Conservation (phyloP, 2,113 vertebrate genomes). For the Microtus montanus region DNA sequence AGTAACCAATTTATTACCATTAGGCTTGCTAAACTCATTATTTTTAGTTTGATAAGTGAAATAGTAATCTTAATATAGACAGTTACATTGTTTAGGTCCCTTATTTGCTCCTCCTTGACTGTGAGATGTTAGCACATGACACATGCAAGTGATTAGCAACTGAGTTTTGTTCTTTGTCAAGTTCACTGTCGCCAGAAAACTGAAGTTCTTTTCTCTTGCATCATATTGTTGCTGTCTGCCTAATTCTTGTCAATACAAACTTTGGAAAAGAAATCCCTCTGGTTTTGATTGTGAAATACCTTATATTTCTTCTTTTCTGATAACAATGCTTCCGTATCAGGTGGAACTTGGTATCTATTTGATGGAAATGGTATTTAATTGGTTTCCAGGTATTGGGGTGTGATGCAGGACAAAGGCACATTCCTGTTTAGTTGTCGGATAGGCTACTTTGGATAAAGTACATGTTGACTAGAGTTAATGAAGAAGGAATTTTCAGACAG, state of each 20-base stretch:
- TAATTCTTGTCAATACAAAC: neutral
- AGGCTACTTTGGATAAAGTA: neutral
- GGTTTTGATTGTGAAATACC: neutral
- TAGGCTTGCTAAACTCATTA: neutral
- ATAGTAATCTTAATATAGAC: neutral
- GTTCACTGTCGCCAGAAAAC: neutral
- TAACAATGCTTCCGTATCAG: neutral
- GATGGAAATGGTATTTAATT: neutral
- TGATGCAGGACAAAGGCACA: slow-evolving; percentile 16
- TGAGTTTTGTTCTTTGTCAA: neutral
- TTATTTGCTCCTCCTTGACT: neutral
- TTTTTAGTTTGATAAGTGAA: neutral
- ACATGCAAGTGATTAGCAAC: neutral
- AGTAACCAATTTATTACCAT: neutral
- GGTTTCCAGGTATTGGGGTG: neutral
- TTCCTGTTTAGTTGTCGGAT: neutral
- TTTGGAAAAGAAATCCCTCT: neutral
- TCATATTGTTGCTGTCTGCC: neutral
- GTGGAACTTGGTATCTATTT: neutral
- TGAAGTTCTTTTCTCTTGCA: neutral
- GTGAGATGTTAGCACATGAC: neutral
- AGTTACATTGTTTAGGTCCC: neutral
- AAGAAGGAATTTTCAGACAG: slow-evolving; percentile 1
- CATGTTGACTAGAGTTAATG: slow-evolving; percentile 20
- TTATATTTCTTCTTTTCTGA: neutral